Evolutionary conservation across 2,888 invertebrate species (phyloP), one percentile per base, ranked within the genome.

Genomic region (Macrosiphum euphorbiae): DNA sequence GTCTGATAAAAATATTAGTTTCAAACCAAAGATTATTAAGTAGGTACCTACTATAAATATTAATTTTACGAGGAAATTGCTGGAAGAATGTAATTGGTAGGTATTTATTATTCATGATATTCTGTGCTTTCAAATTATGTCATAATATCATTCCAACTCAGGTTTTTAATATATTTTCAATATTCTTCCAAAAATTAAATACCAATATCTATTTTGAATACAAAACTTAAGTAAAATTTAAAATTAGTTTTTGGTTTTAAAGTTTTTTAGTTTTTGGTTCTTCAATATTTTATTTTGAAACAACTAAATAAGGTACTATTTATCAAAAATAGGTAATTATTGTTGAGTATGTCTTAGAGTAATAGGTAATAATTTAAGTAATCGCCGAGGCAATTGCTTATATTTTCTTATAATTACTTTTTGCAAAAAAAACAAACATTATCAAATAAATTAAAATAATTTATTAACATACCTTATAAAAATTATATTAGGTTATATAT

Each of bases 1-100:
- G n/a, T n/a, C 13, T 47, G 35, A 78, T 90, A 78, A 90, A 89
- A 90, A 67, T 90, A 52, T n/a, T 78, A 35, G 78, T 90, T 41
- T 41, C 5, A 41, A 78, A 26, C n/a, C 26, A 41, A 52, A 28
- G 26, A 78, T 84, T 90, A 84, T 84, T 41, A 90, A 26, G 24
- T 58, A 58, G 24, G 16, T 78, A 8, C 35, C 61, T 58, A 55
- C 26, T 10, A 1, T 78, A 67, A 52, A 28, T 16, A 35, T 52
- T 35, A 4, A 50, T 52, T 90, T 52, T 52, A 84, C 1, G 41
- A 41, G 24, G 35, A 90, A 78, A 67, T 41, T 26, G 24, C 16
- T 84, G 35, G 67, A 78, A 50, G 28, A 84, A 90, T 50, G 26
- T 52, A 78, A 90, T 52, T 90, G 50, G 26, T 44, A 20, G 50